Evolutionary conservation across 2,113 vertebrate species (phyloP), one percentile per base, ranked within the genome.

Genomic region (Illadopsis cleaveri): DNA sequence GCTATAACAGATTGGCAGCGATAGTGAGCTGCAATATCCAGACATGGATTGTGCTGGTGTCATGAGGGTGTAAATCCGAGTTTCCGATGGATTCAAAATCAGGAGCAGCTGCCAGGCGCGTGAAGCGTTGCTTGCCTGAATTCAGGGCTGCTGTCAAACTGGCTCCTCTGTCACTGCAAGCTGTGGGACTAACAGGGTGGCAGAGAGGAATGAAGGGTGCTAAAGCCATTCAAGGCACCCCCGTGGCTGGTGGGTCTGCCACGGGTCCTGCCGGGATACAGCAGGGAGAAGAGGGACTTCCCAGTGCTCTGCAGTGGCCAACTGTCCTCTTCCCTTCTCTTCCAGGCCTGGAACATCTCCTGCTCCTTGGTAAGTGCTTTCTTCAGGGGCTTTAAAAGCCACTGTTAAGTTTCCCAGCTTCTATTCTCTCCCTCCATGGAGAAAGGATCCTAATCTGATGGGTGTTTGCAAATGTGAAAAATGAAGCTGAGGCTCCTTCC

Each of bases 101-200:
- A 44, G 64, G 54, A 91, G 66, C 50, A 69, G 78, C 90, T 88
- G 84, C 71, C 82, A 88, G 82, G 51, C 1, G 0, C 1, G 0
- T 38, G n/a, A 42, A 44, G 79, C 37, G 56, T 31, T 53, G 35
- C 57, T 48, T 72, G 81, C 38, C 61, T 93, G 57, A 68, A 28
- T 53, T n/a, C 61, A 25, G 40, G 42, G n/a, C 83, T 61, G 82
- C 5, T 8, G 30, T 44, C 48, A 62, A 12, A 56, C 56, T n/a
- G 65, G 20, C 61, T 92, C 38, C 66, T 58, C 18, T 69, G 44
- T 35, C 42, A 11, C 38, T 80, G 47, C 54, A 66, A 35, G 48
- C 73, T 0, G 0, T 10, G 23, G 48, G 57, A 68, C 75, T 66
- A 57, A 47, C 5, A 4, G 37, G 21, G 57, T 0, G 2, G 53